Conservation (phyloP, 2,797 vertebrate species). For the Chelon auratus region DNA sequence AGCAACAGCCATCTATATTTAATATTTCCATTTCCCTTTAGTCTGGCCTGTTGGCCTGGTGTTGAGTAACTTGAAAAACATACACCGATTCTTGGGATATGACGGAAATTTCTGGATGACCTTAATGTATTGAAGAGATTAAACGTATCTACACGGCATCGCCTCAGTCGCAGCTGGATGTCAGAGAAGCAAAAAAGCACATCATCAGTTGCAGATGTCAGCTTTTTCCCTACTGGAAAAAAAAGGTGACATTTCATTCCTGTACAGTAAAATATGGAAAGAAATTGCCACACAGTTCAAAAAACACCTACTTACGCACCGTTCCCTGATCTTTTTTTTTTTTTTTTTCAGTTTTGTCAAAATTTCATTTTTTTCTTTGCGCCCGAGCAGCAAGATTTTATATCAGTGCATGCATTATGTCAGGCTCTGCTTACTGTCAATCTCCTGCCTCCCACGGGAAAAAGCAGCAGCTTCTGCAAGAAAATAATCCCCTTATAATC, state of each 20-base stretch:
- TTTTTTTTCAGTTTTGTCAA: constrained; percentile 11
- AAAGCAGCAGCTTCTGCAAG: constrained; percentile 9
- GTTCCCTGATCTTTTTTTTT: not conserved
- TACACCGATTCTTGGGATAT: constrained; percentile 7
- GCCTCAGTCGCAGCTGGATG: not conserved
- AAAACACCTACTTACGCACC: not conserved
- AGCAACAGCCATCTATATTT: constrained; percentile 69
- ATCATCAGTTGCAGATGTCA: no score
- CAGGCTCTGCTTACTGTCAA: constrained; percentile 41
- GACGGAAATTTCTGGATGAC: constrained; percentile 16
- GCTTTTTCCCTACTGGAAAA: not conserved
- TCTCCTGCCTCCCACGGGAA: constrained; percentile 31
- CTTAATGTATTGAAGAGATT: not conserved
- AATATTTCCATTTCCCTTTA: constrained; percentile 60
- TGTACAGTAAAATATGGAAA: constrained; percentile 5
- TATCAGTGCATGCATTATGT: constrained; percentile 29
- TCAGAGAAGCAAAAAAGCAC: not conserved
- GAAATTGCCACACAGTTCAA: constrained; percentile 8
- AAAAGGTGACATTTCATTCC: constrained; percentile 13
- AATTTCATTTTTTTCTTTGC: constrained; percentile 29
- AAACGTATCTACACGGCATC: not conserved
- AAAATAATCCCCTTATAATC: constrained; percentile 17
- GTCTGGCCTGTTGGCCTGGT: constrained; percentile 39
- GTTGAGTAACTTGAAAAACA: constrained; percentile 26
- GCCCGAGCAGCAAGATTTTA: constrained; percentile 26